A percentile compares a stretch with the other conserved stretches of the same genome.
Conservation (phyloP, 2,797 vertebrate genomes). For the Austrolebias charrua region DNA sequence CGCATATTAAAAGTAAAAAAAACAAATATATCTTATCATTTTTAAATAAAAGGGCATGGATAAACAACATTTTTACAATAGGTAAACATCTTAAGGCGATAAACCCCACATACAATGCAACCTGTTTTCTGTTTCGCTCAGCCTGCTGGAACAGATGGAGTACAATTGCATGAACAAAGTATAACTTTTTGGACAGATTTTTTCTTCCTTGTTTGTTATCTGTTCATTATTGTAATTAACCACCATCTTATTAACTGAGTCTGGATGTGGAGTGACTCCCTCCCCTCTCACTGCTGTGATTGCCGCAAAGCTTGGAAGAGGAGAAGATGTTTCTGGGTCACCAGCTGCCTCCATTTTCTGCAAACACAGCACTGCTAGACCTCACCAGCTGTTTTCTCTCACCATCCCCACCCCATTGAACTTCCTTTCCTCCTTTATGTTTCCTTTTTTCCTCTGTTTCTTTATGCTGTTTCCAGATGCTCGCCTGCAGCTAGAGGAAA, state of each 20-base stretch:
- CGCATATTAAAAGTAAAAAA: slow-evolving; percentile 32
- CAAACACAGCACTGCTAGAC: slow-evolving; percentile 70
- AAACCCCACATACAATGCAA: background rate
- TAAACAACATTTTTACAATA: slow-evolving; percentile 43
- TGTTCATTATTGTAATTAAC: slow-evolving; percentile 52
- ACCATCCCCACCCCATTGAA: slow-evolving; percentile 43
- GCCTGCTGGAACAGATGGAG: slow-evolving; percentile 9
- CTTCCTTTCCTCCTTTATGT: slow-evolving; percentile 35
- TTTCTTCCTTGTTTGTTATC: slow-evolving; percentile 36
- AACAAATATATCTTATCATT: background rate
- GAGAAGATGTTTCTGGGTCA: slow-evolving; percentile 75
- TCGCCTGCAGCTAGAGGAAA: slow-evolving; percentile 54
- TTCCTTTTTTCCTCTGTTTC: slow-evolving; percentile 3
- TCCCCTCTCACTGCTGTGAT: slow-evolving; percentile 44
- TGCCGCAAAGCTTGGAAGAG: slow-evolving; percentile 45
- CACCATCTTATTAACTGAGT: slow-evolving; percentile 28
- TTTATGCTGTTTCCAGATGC: slow-evolving; percentile 46
- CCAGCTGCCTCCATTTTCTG: slow-evolving; percentile 72
- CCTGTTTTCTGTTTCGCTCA: background rate
- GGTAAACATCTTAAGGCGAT: slow-evolving; percentile 51
- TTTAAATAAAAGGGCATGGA: slow-evolving; percentile 35
- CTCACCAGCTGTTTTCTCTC: slow-evolving; percentile 74
- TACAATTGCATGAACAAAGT: slow-evolving; percentile 34
- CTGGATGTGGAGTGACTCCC: slow-evolving; percentile 26
- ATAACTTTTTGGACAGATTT: slow-evolving; percentile 24